These are phyloP conservation scores for Morone saxatilis DNA, from an alignment of 2,113 vertebrate species.

Conservation along the genomic window DNA sequence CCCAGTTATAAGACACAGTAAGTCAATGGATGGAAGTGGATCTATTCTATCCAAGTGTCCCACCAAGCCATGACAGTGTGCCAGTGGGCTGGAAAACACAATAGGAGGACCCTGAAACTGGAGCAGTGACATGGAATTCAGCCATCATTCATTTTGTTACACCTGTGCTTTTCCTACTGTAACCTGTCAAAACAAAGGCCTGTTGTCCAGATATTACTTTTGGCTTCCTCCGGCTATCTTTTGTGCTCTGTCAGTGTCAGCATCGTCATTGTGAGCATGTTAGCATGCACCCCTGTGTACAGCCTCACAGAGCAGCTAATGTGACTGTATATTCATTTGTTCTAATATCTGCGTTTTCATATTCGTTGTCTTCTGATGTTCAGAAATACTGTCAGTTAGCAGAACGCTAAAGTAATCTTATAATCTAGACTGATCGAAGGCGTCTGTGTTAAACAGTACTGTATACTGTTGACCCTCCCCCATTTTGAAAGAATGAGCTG, in stretches of 20 bases:
- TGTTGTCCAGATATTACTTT: not conserved
- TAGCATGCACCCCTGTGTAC: not conserved
- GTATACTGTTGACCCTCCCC: not conserved
- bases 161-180: not conserved
- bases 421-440: not conserved
- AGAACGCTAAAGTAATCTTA: not conserved
- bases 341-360: not conserved
- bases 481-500: not conserved
- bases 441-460: not conserved
- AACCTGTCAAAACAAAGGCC: not conserved
- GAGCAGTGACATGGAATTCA: not conserved
- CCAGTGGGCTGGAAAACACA: not conserved
- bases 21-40: not conserved
- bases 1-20: not conserved
- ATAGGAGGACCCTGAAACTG: not conserved
- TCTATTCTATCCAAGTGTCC: not conserved
- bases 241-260: not conserved
- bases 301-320: not conserved
- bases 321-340: not conserved
- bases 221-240: not conserved
- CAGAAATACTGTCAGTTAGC: not conserved
- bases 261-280: too few species aligned
- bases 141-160: not conserved
- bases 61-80: not conserved
- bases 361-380: not conserved